Percentiles rank a stretch among this genome's conserved stretches.
Conservation (phyloP, 1,140 invertebrate genomes). For the Drosophila auraria region DNA sequence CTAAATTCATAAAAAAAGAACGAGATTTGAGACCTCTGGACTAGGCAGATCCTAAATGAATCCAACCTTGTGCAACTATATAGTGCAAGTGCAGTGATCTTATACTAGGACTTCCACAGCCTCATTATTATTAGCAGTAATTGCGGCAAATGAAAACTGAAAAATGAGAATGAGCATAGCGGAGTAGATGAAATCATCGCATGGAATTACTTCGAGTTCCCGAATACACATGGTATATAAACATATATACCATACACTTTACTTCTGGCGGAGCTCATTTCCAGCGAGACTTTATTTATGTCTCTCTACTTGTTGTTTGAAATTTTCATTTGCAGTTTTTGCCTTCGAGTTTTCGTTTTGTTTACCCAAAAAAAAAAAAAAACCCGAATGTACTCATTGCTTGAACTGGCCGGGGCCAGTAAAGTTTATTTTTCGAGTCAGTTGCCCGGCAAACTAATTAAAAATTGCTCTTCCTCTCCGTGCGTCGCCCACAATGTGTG, state of each 20-base stretch:
- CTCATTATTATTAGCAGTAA: conserved; percentile 42
- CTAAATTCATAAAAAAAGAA: conserved; percentile 47
- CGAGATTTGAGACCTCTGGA: conserved; percentile 25
- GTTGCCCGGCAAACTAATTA: conserved; percentile 71
- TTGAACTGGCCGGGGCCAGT: conserved; percentile 41
- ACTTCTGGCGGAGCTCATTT: conserved; percentile 67
- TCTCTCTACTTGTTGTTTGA: conserved; percentile 62
- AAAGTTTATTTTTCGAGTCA: conserved; percentile 73
- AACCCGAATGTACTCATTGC: conserved; percentile 56
- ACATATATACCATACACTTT: conserved; percentile 40
- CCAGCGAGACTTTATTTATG: conserved; percentile 69
- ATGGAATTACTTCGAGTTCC: conserved; percentile 75
- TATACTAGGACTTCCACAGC: conserved; percentile 12
- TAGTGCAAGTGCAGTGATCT: conserved; percentile 19
- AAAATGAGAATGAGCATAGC: conserved; percentile 28
- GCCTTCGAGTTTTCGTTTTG: conserved; percentile 49
- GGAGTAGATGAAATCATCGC: conserved; percentile 81
- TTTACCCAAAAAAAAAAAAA: conserved; percentile 46
- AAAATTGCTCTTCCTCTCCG: conserved; percentile 43
- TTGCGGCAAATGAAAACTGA: conserved; percentile 27
- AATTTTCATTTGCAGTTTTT: conserved; percentile 79
- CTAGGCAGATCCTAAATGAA: conserved; percentile 53
- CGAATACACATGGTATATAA: conserved; percentile 48
- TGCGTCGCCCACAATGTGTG: conserved; percentile 55
- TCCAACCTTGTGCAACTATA: conserved; percentile 64